phyloP scores from a whole-genome alignment of 2,797 vertebrate species.

The Rhynchotus rufescens region DNA sequence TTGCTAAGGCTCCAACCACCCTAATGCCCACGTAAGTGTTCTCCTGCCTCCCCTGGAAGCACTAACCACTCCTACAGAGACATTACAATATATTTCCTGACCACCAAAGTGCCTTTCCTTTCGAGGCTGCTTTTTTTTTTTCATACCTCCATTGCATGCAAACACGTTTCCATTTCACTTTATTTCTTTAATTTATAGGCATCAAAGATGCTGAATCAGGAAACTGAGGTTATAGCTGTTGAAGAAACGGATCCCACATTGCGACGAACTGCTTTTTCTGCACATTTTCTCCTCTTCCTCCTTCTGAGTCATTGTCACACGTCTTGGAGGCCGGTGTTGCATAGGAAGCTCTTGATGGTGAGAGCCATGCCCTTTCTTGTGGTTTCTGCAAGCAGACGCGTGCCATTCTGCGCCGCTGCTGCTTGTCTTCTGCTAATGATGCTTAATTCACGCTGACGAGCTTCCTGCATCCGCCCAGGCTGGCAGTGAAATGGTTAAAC shows the following conservation, averaged over 20 bases:
- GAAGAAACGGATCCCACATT: constrained; percentile 73
- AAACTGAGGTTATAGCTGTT: constrained; percentile 79
- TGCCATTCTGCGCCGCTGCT: not conserved
- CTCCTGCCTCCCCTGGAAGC: not conserved
- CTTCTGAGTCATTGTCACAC: constrained; percentile 75
- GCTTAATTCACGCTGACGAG: not conserved
- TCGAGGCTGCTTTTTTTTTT: constrained; percentile 13
- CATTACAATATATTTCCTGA: not conserved
- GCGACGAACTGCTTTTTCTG: constrained; percentile 73
- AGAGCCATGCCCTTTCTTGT: constrained; percentile 69
- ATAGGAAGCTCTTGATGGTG: constrained; percentile 61
- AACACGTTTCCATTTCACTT: constrained; percentile 64
- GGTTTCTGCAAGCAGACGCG: constrained; percentile 61
- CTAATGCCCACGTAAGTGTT: not conserved
- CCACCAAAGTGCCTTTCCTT: constrained; percentile 28
- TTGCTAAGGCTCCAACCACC: not conserved
- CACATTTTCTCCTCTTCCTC: constrained; percentile 70
- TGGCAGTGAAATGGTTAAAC: constrained; percentile 45
- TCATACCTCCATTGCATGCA: constrained; percentile 66
- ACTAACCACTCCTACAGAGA: not conserved
- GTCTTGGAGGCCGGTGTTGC: constrained; percentile 65
- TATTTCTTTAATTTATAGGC: constrained; percentile 75
- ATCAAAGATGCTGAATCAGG: constrained; percentile 78
- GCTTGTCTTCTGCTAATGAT: not conserved
- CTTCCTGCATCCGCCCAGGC: constrained; percentile 56